A percentile compares a stretch with the other conserved stretches of the same genome.
Conservation (phyloP, 2,113 vertebrate genomes). For the Calyptommatus sinebrachiatus region DNA sequence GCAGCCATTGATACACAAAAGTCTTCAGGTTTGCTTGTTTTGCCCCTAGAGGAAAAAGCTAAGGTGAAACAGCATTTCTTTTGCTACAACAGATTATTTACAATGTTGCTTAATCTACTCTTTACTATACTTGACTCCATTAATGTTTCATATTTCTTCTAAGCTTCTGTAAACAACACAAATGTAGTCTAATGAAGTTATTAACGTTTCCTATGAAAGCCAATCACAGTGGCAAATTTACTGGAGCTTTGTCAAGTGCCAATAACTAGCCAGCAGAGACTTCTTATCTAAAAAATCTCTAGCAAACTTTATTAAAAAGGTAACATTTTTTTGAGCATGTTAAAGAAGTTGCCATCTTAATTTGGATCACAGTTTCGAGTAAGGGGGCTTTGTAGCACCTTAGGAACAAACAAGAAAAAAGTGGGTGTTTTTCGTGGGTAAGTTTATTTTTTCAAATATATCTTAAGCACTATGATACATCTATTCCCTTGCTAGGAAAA, state of each 20-base stretch:
- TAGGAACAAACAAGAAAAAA: too few species aligned
- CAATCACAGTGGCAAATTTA: neutral
- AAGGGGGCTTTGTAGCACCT: too few species aligned
- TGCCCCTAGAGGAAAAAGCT: neutral
- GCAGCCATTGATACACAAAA: neutral
- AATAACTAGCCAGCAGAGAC: constrained; percentile 25
- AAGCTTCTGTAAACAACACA: constrained; percentile 1
- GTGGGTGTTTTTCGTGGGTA: too few species aligned
- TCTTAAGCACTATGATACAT: too few species aligned
- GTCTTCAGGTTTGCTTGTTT: neutral
- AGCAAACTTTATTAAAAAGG: constrained; percentile 22
- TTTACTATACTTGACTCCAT: neutral
- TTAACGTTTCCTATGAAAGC: neutral
- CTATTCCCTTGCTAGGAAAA: too few species aligned
- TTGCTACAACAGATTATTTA: constrained; percentile 22
- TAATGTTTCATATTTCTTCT: neutral
- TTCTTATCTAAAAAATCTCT: constrained; percentile 19
- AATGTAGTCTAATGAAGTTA: neutral
- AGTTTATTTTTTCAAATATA: too few species aligned
- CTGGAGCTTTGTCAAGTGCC: constrained; percentile 7
- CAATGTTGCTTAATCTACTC: neutral
- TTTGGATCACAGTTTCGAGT: too few species aligned
- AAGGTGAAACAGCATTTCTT: neutral
- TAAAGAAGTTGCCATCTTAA: constrained; percentile 1
- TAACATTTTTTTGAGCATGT: constrained; percentile 27